phyloP scores from a whole-genome alignment of 2,888 invertebrate species.

The Micropterix aruncella region DNA sequence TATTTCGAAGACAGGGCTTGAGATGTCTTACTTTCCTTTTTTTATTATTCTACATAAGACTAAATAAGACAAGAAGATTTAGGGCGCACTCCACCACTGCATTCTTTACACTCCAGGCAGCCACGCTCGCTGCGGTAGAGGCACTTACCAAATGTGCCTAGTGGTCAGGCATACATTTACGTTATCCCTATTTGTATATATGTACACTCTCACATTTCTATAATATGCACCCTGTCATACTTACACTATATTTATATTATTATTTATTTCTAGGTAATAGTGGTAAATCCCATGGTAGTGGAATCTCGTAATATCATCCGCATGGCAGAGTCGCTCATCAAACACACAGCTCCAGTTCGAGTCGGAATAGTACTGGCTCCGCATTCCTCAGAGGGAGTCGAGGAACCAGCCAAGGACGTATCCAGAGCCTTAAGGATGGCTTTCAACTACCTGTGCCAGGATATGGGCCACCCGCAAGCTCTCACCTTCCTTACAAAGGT shows the following conservation, averaged over 20 bases:
- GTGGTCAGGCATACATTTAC: too few relatives aligned
- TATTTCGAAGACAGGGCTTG: too few relatives aligned
- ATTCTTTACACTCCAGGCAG: too few relatives aligned
- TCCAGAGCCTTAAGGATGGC: constrained; percentile 77
- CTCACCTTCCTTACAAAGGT: background rate
- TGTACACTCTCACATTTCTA: too few relatives aligned
- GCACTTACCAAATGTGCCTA: too few relatives aligned
- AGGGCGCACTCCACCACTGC: too few relatives aligned
- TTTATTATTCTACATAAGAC: too few relatives aligned
- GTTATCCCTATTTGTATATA: too few relatives aligned
- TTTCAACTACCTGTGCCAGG: constrained; percentile 78
- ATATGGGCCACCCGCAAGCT: constrained; percentile 14
- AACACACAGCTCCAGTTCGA: constrained; percentile 81
- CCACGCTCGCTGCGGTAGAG: too few relatives aligned
- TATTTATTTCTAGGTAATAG: constrained; percentile 47
- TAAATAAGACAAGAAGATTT: too few relatives aligned
- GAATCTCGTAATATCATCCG: constrained; percentile 61
- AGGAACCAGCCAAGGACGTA: constrained; percentile 52
- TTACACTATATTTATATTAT: constrained; percentile 3
- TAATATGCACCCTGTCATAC: background rate
- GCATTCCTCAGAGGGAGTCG: constrained; percentile 37
- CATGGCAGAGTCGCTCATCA: constrained; percentile 79
- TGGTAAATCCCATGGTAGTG: constrained; percentile 69
- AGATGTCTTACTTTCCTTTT: too few relatives aligned
- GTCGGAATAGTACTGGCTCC: constrained; percentile 76